Evolutionary conservation across 2,888 invertebrate species (phyloP).

Genomic region (Acrobasis consociella): DNA sequence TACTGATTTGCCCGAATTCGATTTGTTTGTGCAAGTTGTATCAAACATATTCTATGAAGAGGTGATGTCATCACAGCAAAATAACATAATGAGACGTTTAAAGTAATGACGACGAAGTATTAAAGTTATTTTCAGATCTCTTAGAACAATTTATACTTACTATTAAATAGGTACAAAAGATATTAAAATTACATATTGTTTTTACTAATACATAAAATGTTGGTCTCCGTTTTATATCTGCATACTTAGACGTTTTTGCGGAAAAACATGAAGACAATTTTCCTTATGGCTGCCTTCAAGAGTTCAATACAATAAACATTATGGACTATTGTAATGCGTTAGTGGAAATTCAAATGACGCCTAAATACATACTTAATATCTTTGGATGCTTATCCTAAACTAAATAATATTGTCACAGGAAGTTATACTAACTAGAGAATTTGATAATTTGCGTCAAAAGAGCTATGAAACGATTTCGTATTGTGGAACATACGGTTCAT

Average conservation of each 20-base stretch:
- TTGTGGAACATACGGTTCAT: constrained; percentile 71
- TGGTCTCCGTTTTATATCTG: too few species aligned
- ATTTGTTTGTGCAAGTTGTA: neutral
- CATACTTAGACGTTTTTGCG: neutral
- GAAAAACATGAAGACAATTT: neutral
- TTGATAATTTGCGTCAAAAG: constrained; percentile 8
- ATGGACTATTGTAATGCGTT: neutral
- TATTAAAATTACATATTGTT: too few species aligned
- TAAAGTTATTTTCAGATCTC: too few species aligned
- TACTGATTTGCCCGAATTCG: constrained; percentile 1
- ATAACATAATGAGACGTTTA: neutral
- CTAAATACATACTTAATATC: constrained; percentile 23
- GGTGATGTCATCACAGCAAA: constrained; percentile 1
- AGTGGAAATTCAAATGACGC: neutral
- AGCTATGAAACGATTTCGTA: constrained; percentile 69
- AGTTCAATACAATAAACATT: neutral
- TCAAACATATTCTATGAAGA: neutral
- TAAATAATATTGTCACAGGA: constrained; percentile 21
- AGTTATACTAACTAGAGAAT: constrained; percentile 10
- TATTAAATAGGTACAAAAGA: too few species aligned
- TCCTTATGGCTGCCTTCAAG: neutral
- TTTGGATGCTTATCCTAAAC: constrained; percentile 34
- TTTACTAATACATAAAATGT: too few species aligned
- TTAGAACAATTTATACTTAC: too few species aligned
- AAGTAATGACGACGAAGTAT: neutral